Base-by-base conservation (phyloP, 2,113 vertebrate species). In the Serinus canaria region DNA sequence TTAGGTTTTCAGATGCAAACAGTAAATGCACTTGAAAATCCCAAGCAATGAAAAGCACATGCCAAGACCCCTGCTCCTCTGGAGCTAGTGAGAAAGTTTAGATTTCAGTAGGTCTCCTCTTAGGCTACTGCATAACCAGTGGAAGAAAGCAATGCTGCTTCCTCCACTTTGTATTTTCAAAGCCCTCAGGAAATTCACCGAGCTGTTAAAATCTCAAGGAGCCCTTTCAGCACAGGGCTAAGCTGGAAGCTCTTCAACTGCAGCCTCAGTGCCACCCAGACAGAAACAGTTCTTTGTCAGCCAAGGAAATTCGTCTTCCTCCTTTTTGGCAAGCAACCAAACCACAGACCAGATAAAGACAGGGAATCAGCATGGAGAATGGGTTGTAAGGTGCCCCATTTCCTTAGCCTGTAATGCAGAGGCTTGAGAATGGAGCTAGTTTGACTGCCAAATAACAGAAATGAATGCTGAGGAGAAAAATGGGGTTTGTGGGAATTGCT, bases 161-260 rank as follows among this genome's bases (percentile, higher is more conserved):
- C 72, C 83, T 83, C 37, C 11, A 14, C 28, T 92, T 68, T 7
- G 2, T 56, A 73, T 46, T 94, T 96, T 77, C 70, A 79, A 87
- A 86, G 64, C 27, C 9, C 28, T 67, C 68, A 80, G 83, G 59
- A 94, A 94, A 88, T 52, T 47, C 30, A 46, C 58, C 4, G 5
- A 88, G 63, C n/a, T 33, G 46, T 50, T 70, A 88, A 64, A 95
- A 59, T 33, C 63, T 84, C 76, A 89, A 92, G 50, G 35, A 94
- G 33, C 16, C n/a, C 59, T 87, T 94, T 96, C 90, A 96, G 85
- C 60, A 68, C 31, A 73, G 41, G 30, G 43, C 91, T 74, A 91
- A 76, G n/a, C 69, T 78, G 80, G 82, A 90, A 77, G 15, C 49
- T 59, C 64, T 86, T 84, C 2, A 11, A 59, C 89, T 93, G 64